Conservation (phyloP, 2,797 vertebrate genomes). For the Odontamblyopus lacepedii region DNA sequence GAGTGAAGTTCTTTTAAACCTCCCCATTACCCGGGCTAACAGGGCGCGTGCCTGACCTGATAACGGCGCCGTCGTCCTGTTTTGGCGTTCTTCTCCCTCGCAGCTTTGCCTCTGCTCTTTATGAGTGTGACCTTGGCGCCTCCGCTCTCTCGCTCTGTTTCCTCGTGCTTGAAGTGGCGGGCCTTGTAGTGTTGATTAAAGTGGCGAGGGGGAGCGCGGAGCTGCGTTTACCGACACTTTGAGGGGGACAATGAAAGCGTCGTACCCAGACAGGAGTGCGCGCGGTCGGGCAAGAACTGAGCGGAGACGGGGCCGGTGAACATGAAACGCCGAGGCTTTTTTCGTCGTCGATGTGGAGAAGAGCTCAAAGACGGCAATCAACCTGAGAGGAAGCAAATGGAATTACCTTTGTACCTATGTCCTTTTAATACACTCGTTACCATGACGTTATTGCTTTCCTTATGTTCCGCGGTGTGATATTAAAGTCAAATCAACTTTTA, state of each 20-base stretch:
- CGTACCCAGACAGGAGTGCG: slow-evolving; percentile 11
- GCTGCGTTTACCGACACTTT: slow-evolving; percentile 40
- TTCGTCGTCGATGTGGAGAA: slow-evolving; percentile 46
- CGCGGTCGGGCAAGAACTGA: slow-evolving; percentile 31
- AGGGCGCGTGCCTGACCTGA: slow-evolving; percentile 4
- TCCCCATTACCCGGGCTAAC: slow-evolving; percentile 9
- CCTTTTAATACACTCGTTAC: too few relatives aligned
- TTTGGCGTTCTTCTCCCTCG: slow-evolving; percentile 17
- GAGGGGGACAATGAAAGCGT: slow-evolving; percentile 44
- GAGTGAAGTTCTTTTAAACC: neutral
- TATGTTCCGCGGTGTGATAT: too few relatives aligned
- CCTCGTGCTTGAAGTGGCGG: slow-evolving; percentile 23
- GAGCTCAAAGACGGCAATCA: slow-evolving; percentile 71
- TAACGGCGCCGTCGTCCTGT: slow-evolving; percentile 16
- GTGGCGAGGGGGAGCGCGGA: slow-evolving; percentile 24
- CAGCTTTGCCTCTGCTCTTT: slow-evolving; percentile 24
- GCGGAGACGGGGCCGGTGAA: slow-evolving; percentile 35
- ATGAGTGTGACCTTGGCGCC: slow-evolving; percentile 25
- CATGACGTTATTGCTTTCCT: too few relatives aligned
- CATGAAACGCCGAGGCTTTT: slow-evolving; percentile 53
- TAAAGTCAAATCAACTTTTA: too few relatives aligned
- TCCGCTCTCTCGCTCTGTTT: slow-evolving; percentile 35
- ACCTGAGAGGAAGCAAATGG: slow-evolving; percentile 70
- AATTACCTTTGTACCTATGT: slow-evolving; percentile 57
- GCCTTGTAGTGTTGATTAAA: slow-evolving; percentile 39